A percentile compares a stretch with the other conserved stretches of the same genome.
phyloP scores from a whole-genome alignment of 2,888 invertebrate species.

The Coenonympha arcania region DNA sequence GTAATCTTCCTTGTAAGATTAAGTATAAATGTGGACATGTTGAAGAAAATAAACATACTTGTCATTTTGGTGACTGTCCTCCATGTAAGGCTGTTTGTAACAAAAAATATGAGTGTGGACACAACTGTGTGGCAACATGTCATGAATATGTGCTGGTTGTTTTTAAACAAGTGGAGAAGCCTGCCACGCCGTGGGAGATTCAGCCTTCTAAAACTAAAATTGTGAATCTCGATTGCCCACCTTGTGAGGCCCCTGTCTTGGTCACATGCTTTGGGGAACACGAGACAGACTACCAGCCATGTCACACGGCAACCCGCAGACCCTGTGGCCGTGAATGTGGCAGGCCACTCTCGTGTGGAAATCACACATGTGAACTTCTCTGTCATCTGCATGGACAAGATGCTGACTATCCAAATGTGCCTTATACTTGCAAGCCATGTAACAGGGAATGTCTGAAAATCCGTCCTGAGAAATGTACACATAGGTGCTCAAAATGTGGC shows the following conservation, averaged over 20 bases:
- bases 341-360: constrained; percentile 80
- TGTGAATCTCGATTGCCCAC: constrained; percentile 78
- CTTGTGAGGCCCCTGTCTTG: constrained; percentile 79
- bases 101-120: constrained; percentile 76
- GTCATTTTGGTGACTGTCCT: constrained; percentile 89
- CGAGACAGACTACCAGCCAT: constrained; percentile 79
- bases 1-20: constrained; percentile 81
- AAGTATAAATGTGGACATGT: constrained; percentile 90
- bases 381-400: constrained; percentile 77
- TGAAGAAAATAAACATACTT: constrained; percentile 80
- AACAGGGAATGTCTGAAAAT: constrained; percentile 73
- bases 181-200: constrained; percentile 79
- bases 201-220: constrained; percentile 66
- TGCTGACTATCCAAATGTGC: constrained; percentile 62
- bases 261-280: constrained; percentile 83
- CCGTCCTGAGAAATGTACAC: constrained; percentile 82
- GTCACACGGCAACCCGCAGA: constrained; percentile 78
- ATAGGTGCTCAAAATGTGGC: constrained; percentile 78
- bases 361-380: constrained; percentile 80
- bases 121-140: constrained; percentile 81
- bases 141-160: constrained; percentile 82
- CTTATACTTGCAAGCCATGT: constrained; percentile 58
- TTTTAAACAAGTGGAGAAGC: constrained; percentile 72
- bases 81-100: constrained; percentile 85
- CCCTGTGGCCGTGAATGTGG: constrained; percentile 89